Evolutionary conservation across 1,140 invertebrate genomes (phyloP), one percentile per base, ranked within the genome.

Genomic region (Rhopalosiphum padi): DNA sequence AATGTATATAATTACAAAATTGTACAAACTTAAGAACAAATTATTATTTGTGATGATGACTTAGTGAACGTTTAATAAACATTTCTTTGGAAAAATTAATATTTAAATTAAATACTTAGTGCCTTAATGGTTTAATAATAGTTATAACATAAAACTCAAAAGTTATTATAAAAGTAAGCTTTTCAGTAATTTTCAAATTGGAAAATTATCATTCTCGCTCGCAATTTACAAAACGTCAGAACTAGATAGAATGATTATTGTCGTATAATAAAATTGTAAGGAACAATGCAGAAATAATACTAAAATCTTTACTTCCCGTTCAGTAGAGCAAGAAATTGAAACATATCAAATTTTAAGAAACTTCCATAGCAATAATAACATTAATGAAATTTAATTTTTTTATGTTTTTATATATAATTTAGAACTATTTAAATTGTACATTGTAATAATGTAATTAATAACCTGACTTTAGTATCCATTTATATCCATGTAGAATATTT

Each of bases 241-340:
- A 85, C 83, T 43, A 41, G 7, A 25, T 43, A 25, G 8, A 85
- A 85, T 11, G 3, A 41, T 23, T 22, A 77, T 77, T n/a, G 15
- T 77, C 30, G 15, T 51, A 51, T 77, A 18, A 41, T 83, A 85
- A 30, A 85, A 41, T 85, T 9, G 8, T 30, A 25, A 30, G 9
- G 8, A 85, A 85, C 1, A 37, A 23, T 25, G 23, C 9, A 85
- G 11, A 85, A 85, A 85, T 85, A n/a, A 77, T 25, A 85, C 22
- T 85, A 43, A 86, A 46, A 86, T 86, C 11, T 86, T 15, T 53
- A 90, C 7, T 90, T 90, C 23, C 88, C 88, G 7, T 90, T 55
- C 48, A 53, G 48, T 35, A 90, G 48, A 90, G 48, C n/a, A 90
- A 53, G 9, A 53, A 37, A 90, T 90, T 90, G n/a, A 55, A 53